phyloP scores from a whole-genome alignment of 1,140 invertebrate species.

The Dryas iulia region DNA sequence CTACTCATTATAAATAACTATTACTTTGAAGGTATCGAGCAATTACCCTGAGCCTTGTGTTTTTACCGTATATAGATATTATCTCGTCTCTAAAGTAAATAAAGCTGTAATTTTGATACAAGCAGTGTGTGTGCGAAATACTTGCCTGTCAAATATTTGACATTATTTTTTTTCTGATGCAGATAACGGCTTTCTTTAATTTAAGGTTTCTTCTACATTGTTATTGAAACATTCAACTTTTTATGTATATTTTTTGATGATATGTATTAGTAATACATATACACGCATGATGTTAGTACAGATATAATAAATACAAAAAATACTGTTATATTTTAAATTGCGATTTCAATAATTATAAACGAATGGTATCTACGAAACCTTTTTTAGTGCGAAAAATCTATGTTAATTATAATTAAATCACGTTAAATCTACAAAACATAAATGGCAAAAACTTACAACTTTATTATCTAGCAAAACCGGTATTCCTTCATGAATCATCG shows the following conservation, averaged over 20 bases:
- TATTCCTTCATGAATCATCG: conserved; percentile 27
- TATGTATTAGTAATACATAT: too few species aligned
- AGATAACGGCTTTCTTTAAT: not conserved
- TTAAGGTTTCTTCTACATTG: too few species aligned
- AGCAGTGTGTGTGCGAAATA: not conserved
- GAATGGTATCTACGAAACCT: too few species aligned
- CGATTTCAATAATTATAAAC: too few species aligned
- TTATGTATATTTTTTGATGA: too few species aligned
- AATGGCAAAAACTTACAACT: conserved; percentile 20
- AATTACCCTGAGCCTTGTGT: not conserved
- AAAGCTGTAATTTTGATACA: not conserved
- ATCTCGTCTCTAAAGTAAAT: not conserved
- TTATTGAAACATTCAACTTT: too few species aligned
- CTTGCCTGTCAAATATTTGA: not conserved
- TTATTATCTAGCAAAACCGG: conserved; percentile 9
- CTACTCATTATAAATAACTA: not conserved
- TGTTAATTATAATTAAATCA: not conserved
- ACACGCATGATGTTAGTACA: too few species aligned
- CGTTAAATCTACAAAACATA: not conserved
- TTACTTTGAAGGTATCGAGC: conserved; percentile 5
- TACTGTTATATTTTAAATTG: too few species aligned
- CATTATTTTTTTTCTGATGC: not conserved
- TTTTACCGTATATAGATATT: conserved; percentile 15
- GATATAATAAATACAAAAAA: too few species aligned
- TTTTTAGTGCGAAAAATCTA: too few species aligned